phyloP scores from a whole-genome alignment of 2,797 vertebrate species.

The Lerista edwardsae region DNA sequence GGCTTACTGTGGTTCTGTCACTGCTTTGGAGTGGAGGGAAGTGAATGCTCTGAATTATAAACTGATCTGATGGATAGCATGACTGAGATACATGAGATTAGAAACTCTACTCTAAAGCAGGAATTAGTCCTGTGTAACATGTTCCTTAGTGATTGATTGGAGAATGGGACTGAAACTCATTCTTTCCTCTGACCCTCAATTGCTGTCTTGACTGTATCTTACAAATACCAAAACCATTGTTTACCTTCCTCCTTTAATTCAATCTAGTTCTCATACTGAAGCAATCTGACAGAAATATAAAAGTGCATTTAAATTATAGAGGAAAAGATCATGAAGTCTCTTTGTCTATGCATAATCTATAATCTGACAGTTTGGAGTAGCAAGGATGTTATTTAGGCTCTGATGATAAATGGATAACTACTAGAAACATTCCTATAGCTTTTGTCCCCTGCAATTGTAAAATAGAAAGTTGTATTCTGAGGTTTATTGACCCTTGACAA shows the following conservation, averaged over 20 bases:
- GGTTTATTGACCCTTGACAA: background rate
- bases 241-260: background rate
- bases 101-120: background rate
- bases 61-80: background rate
- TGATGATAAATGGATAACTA: constrained; percentile 3
- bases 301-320: constrained; percentile 32
- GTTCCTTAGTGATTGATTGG: background rate
- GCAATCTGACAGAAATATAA: background rate
- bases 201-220: background rate
- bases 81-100: background rate
- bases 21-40: too few relatives aligned
- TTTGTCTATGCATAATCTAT: constrained; percentile 30
- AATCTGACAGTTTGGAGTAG: constrained; percentile 22
- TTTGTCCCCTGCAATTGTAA: background rate
- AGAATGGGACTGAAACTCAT: background rate
- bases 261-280: background rate
- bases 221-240: constrained; percentile 1
- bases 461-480: constrained; percentile 4
- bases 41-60: background rate
- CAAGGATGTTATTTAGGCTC: constrained; percentile 8
- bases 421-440: background rate
- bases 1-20: too few relatives aligned
- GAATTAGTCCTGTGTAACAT: background rate
- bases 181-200: background rate
- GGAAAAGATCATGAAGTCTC: constrained; percentile 1